phyloP scores from a whole-genome alignment of 2,888 invertebrate species.

The Cerastis rubricosa region DNA sequence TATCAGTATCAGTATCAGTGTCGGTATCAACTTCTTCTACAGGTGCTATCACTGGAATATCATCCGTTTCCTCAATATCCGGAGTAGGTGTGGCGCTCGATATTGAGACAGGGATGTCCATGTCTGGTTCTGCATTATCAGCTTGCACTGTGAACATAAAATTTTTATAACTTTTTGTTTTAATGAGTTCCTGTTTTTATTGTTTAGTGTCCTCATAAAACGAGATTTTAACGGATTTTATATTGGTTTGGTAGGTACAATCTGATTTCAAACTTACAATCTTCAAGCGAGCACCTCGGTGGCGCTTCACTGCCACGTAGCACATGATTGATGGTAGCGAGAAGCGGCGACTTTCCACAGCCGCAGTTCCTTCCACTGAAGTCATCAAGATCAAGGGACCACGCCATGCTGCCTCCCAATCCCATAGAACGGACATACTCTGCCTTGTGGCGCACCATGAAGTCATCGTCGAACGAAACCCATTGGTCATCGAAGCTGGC shows the following conservation, averaged over 20 bases:
- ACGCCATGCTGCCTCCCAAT: conserved; percentile 96
- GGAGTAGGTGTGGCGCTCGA: conserved; percentile 44
- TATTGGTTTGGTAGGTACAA: background rate
- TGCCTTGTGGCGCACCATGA: conserved; percentile 95
- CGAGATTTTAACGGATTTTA: background rate
- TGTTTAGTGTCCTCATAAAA: background rate
- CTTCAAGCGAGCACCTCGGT: conserved; percentile 87
- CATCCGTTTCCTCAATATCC: conserved; percentile 57
- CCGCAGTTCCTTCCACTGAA: conserved; percentile 94
- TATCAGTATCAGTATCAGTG: conserved; percentile 31
- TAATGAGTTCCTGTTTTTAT: background rate
- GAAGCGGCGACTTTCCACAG: conserved; percentile 95
- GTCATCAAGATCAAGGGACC: conserved; percentile 97
- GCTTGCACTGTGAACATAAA: conserved; percentile 65
- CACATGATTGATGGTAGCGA: conserved; percentile 95
- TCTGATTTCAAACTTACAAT: conserved; percentile 76
- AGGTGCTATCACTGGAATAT: conserved; percentile 35
- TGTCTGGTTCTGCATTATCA: conserved; percentile 50
- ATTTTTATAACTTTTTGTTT: background rate
- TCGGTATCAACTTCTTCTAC: conserved; percentile 52
- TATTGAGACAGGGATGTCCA: conserved; percentile 37
- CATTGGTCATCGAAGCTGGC: conserved; percentile 96
- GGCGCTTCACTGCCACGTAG: conserved; percentile 93
- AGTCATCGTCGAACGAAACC: conserved; percentile 97
- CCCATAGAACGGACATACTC: conserved; percentile 95